Base-by-base conservation (phyloP, 2,797 vertebrate genomes). In the Hybognathus amarus region DNA sequence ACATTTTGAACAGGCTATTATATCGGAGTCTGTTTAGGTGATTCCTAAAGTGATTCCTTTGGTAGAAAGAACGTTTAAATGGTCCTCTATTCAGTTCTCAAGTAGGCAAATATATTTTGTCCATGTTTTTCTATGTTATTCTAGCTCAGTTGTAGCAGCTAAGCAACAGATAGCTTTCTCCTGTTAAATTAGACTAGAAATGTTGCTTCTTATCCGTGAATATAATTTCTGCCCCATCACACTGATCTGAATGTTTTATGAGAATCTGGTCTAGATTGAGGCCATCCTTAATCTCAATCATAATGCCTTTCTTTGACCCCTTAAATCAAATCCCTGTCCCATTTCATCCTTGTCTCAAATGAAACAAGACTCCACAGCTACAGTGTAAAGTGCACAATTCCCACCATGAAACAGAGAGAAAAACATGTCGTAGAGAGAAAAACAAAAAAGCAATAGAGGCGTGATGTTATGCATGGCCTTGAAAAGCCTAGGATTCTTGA, bases 401-500 rank as follows among this genome's bases (percentile, higher is more conserved):
- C 91, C 90, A 92, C 83, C 87, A 83, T 77, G 77, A 89, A 36
- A 79, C 18, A 63, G 76, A n/a, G n/a, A n/a, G n/a, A n/a, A n/a
- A n/a, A n/a, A 79, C 54, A 73, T 63, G 67, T 45, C 20, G 88
- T 88, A 78, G 88, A 89, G 79, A 85, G 83, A 73, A 71, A 87
- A 83, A 85, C 80, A 86, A 84, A 83, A 70, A 85, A 82, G 70
- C 66, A 88, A 88, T 79, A 87, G 83, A 85, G 71, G 87, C 84
- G 61, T 84, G 86, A 91, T 93, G 92, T 93, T 93, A 91, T 93
- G 90, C 85, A 47, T 89, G 83, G 85, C 90, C 88, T 90, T 89
- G 86, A 91, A 91, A 91, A 79, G 88, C 90, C 81, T 47, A 8
- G 91, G 90, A 95, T 95, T 94, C 92, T 91, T 94, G 91, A 94